Percentiles rank a stretch among this genome's conserved stretches.
These are phyloP conservation scores for Drosophila tsacasi DNA, from an alignment of 1,140 invertebrate species.

Conservation along the genomic window DNA sequence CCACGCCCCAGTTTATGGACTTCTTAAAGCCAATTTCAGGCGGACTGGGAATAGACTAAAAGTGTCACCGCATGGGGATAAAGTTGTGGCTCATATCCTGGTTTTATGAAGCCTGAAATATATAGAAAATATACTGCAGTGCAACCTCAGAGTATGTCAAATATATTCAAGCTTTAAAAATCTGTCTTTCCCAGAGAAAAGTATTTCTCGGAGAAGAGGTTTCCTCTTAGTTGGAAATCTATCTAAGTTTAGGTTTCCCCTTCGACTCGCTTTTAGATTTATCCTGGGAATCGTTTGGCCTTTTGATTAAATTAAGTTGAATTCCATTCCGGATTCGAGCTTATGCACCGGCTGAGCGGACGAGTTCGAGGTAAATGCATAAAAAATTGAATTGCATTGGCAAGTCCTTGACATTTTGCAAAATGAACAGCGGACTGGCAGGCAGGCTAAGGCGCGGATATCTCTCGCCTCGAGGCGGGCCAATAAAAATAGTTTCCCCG, in stretches of 20 bases:
- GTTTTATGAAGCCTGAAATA: not conserved
- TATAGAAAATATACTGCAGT: too few relatives aligned
- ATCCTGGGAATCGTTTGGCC: slow-evolving; percentile 28
- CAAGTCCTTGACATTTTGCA: slow-evolving; percentile 77
- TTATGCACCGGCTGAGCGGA: slow-evolving; percentile 11
- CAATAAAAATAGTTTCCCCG: slow-evolving; percentile 67
- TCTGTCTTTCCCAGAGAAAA: too few relatives aligned
- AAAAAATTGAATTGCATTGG: slow-evolving; percentile 72
- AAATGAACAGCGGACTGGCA: slow-evolving; percentile 64
- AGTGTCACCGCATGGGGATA: slow-evolving; percentile 9
- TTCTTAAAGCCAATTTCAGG: slow-evolving; percentile 28
- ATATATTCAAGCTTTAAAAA: not conserved
- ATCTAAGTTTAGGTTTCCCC: not conserved
- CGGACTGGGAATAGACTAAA: slow-evolving; percentile 14
- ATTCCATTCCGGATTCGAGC: slow-evolving; percentile 40
- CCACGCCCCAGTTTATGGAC: slow-evolving; percentile 40
- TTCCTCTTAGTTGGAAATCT: not conserved
- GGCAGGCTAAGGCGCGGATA: slow-evolving; percentile 34
- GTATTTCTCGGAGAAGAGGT: not conserved
- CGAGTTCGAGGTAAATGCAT: slow-evolving; percentile 59
- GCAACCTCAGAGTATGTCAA: not conserved
- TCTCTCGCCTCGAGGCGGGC: slow-evolving; percentile 53
- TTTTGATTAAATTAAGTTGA: slow-evolving; percentile 65
- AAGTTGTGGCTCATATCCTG: slow-evolving; percentile 7
- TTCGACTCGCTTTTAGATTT: not conserved